Base-by-base conservation (phyloP, 2,888 invertebrate species). In the Sipunculus nudus region DNA sequence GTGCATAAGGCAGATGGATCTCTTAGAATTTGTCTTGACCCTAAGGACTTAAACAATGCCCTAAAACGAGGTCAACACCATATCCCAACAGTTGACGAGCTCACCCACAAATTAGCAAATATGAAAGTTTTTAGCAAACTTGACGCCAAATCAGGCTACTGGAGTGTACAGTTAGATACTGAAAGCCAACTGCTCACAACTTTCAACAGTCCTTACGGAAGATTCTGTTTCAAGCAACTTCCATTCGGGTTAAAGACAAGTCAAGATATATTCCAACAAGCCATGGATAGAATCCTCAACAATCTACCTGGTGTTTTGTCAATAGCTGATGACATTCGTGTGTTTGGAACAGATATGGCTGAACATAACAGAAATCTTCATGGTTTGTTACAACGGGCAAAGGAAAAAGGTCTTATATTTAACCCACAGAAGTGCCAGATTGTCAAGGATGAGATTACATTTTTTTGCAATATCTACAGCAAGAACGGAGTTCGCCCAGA, bases 121-220 rank as follows among this genome's bases (percentile, higher is more conserved):
- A 50, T 56, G 6, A 54, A 16, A 28, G 46, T 50, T 38, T 65
- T 65, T 26, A 31, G 41, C 35, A 66, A 56, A n/a, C 41, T 59
- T 2, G 63, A 61, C 35, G 63, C 63, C 10, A 65, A 61, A 54
- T 26, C 39, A 29, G 67, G 64, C 8, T 67, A 59, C 35, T 65
- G 67, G 65, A 47, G 41, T 40, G 38, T 67, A 2, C n/a, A 41
- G 16, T 46, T 62, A n/a, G 50, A 48, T 28, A 29, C 43, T 8
- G 41, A 39, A 8, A 43, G 45, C 13, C 32, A 35, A n/a, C 26
- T 32, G 8, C 48, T 58, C 13, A 58, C 57, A 2, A 48, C 61
- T 28, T 62, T 60, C 49, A 53, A 54, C 23, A 35, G 54, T 6
- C 60, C 60, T 4, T 32, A 32, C 45, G 13, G 29, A 23, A 26